Evolutionary conservation across 2,113 vertebrate species (phyloP), one percentile per base, ranked within the genome.

Genomic region (Montifringilla adamsi): DNA sequence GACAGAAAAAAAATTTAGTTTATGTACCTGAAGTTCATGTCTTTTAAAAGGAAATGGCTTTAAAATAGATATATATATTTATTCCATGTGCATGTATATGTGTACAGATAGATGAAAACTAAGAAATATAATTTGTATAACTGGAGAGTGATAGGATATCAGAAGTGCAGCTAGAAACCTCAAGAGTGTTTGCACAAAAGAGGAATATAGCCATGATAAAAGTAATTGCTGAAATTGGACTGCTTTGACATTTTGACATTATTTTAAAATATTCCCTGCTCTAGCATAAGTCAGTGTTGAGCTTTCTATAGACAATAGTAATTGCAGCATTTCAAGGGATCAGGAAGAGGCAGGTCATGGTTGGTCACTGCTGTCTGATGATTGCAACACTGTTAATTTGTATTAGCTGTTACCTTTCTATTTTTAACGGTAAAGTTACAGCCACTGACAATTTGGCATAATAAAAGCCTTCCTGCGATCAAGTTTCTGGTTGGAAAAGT

Each of bases 341-440:
- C 4, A 0, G 33, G 35, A 75, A 62, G 50, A 82, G 18, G n/a
- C 37, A 76, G 50, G 67, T 39, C 47, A 20, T 31, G 26, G 22
- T 69, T 83, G 84, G 62, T 69, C 62, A 26, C 50, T 67, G 23
- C 74, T 91, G 37, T 6, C 35, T 79, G 73, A 60, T 47, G 87
- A 0, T 37, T 78, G 37, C 31, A 69, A 21, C 17, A 20, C 17
- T 70, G 11, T 56, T 89, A 82, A 63, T 84, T 88, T 91, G 12
- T 68, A 35, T 53, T 68, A 53, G 59, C 53, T 74, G 27, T 39
- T 86, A 13, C 49, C 14, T 67, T 90, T 84, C 68, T 87, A 50
- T 91, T 96, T 93, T 85, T 80, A 82, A 62, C 37, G 31, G 10
- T 50, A 58, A 59, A 93, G 30, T 59, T 91, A 41, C 50, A 87